Base-by-base conservation (phyloP, 2,797 vertebrate species). In the Zenarchopterus dispar region DNA sequence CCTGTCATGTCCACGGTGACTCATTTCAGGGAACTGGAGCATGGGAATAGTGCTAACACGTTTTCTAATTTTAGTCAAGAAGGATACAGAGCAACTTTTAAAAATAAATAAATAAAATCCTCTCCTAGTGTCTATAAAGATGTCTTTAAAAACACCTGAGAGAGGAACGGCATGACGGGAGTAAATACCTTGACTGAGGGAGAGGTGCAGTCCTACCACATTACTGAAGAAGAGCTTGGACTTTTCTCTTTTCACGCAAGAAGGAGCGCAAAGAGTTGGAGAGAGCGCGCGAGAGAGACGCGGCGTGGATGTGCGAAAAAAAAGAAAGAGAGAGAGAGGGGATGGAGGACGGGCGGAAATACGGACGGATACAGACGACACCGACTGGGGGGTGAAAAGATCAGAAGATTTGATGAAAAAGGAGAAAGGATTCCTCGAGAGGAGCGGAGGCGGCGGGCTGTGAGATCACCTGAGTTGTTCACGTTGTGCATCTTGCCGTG, bases 401-500 rank as follows among this genome's bases (percentile, higher is more conserved):
- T 16, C 8, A 50, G 24, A n/a, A 16, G 22, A 13, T 18, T 24
- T 5, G 9, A 16, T 43, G 28, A 73, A 53, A 6, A 42, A 53
- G n/a, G 17, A 47, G 2, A 61, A 39, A 70, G 62, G 49, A 66
- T 56, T 58, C 75, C 73, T 69, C 31, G 58, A 21, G 41, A 67
- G 56, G 62, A 80, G 76, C 10, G 57, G 61, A 74, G 68, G 56
- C 23, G 23, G 56, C 4, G 24, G 67, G 23, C 65, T 74, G 56
- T 60, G 57, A 57, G 67, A 93, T 96, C 97, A 99, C 97, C 97
- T 97, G 97, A 96, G 94, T 92, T 95, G 95, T 96, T 97, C 93
- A 97, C 94, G 92, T 95, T 97, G 95, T 96, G 97, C 96, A 97
- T 98, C 93, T 94, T 94, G 86, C 73, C 78, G 63, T 84, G 83